Evolutionary conservation across 1,140 invertebrate species (phyloP), one percentile per base, ranked within the genome.

Genomic region (Riptortus pedestris): DNA sequence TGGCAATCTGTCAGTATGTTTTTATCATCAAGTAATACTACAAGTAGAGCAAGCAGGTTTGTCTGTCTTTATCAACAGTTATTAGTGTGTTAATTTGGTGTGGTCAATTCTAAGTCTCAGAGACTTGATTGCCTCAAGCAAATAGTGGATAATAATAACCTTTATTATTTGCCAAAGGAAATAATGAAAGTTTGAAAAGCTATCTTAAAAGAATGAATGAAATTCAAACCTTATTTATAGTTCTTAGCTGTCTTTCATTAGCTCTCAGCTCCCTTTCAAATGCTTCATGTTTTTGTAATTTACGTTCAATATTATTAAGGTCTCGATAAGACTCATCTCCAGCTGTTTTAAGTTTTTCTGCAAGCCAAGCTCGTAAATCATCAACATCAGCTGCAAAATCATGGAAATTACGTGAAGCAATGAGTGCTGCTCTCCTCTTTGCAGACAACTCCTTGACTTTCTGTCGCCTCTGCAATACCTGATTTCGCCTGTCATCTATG

Each of bases 231-330:
- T 90, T 91, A 67, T 92, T 93, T 3, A 95, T 86, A 48, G 84
- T 84, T 43, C 88, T 75, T 12, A 96, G 75, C 72, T 92, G 88
- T 16, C 90, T 90, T 74, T 93, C 90, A 73, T 96, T 96, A 0
- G 92, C 89, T 43, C 90, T 80, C 5, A 99, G 74, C 73, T 99
- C 96, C 20, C 94, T 80, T 72, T 98, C 93, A 73, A 98, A 98
- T 0, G 95, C 96, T 74, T 98, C 93, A 72, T 99, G 96, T 72
- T 97, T 97, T 74, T 98, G 92, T 2, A 98, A 76, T 74, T 98
- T 98, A 2, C 92, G 80, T 65, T 93, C 90, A 43, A 98, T 77
- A 72, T 97, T 96, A 43, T 83, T 87, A 18, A 96, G 76, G 71
- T 98, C 94, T 27, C 91, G 81, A 72, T 96, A 96, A 61, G 87